These are phyloP conservation scores for Torymus tubicola DNA, from an alignment of 2,888 invertebrate genomes.

Conservation along the genomic window DNA sequence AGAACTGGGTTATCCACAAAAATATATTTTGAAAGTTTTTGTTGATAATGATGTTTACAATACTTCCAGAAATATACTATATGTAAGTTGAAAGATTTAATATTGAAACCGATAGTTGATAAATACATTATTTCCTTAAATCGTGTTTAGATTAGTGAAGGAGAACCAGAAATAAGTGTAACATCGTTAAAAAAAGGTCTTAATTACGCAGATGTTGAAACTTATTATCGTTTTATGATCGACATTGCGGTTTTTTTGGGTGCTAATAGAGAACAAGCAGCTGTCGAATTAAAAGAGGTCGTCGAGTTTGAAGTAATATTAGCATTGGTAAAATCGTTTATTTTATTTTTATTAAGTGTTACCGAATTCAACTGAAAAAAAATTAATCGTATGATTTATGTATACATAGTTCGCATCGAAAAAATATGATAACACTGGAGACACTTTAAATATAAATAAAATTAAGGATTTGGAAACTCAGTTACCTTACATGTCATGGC, in stretches of 20 bases:
- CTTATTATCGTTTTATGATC: slow-evolving; percentile 14
- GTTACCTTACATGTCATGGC: too few species aligned
- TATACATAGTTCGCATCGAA: too few species aligned
- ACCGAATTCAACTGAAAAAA: too few species aligned
- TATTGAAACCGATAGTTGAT: too few species aligned
- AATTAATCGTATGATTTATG: too few species aligned
- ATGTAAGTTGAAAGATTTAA: background rate
- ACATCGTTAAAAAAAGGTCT: background rate
- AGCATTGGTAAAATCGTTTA: background rate
- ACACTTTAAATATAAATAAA: too few species aligned
- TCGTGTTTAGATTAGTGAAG: slow-evolving; percentile 7
- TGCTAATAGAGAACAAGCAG: background rate
- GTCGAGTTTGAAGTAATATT: slow-evolving; percentile 10
- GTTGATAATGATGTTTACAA: slow-evolving; percentile 12
- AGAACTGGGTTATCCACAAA: slow-evolving; percentile 1
- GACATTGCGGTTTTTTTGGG: slow-evolving; percentile 26
- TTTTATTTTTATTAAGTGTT: background rate
- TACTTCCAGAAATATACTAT: background rate
- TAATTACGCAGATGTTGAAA: background rate
- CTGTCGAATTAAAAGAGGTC: background rate
- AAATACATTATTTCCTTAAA: background rate
- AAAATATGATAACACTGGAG: too few species aligned
- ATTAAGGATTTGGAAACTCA: too few species aligned
- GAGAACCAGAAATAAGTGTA: background rate
- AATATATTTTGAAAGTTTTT: slow-evolving; percentile 16